Evolutionary conservation across 2,888 invertebrate species (phyloP), one percentile per base, ranked within the genome.

Genomic region (Tenthredo scrophulariae): DNA sequence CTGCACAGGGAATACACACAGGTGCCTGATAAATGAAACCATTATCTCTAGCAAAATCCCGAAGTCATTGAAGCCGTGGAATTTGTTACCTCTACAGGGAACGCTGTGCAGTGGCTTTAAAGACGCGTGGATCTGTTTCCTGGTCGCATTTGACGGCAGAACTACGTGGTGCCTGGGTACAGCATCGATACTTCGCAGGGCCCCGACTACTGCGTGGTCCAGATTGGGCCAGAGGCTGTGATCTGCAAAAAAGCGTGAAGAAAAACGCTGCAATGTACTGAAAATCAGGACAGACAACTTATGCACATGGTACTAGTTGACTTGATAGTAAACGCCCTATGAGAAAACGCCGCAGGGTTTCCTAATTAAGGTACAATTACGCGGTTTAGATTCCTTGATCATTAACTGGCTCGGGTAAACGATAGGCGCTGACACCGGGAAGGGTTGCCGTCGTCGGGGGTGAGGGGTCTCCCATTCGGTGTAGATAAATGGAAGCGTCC

Each of bases 211-310:
- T 37, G 93, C 92, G 88, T 94, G 94, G 26, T 94, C 94, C 83
- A 95, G 91, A 85, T 92, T 94, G 84, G 94, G 94, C 95, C 95
- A 95, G 91, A 95, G 94, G 84, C 95, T 94, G 82, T 93, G 92
- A 91, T 94, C 95, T 95, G 93, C 0, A 22, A 74, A 7, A 46
- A 74, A 13, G 37, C 0, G 43, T 33, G 2, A 29, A 50, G 26
- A n/a, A 77, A 29, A 77, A 18, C 1, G 29, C n/a, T 72, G 18
- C 67, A 26, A 33, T 29, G 6, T 1, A 33, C 13, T 74, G 7
- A 13, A 43, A 22, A 9, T 26, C 40, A 70, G 46, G n/a, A 33
- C 15, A 70, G 33, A 15, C 29, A 37, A 33, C 37, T 37, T 37
- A 18, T 18, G 46, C 26, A 13, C 6, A 40, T 3, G 9, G 43